Percentiles rank a stretch among this genome's conserved stretches.
phyloP scores from a whole-genome alignment of 2,888 invertebrate genomes.

The Cheilosia scutellata region DNA sequence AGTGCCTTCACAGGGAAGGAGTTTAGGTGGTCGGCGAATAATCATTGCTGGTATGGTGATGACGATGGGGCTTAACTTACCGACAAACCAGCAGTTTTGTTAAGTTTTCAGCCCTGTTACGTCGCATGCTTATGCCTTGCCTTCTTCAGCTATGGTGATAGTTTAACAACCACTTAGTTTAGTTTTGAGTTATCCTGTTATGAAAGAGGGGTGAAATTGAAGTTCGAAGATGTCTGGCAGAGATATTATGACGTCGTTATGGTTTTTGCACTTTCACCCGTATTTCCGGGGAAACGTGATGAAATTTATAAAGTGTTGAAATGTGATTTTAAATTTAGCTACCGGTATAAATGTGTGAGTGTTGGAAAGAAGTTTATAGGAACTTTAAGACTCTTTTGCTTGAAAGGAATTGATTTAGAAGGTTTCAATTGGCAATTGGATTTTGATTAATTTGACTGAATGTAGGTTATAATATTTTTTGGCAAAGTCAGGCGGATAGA shows the following conservation, averaged over 20 bases:
- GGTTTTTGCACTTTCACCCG: slow-evolving; percentile 15
- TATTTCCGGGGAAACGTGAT: not conserved
- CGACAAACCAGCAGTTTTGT: slow-evolving; percentile 66
- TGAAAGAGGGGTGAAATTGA: slow-evolving; percentile 19
- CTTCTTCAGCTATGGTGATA: slow-evolving; percentile 60
- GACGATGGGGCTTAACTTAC: slow-evolving; percentile 67
- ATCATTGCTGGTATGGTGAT: slow-evolving; percentile 53
- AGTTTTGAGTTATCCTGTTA: slow-evolving; percentile 62
- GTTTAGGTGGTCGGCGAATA: slow-evolving; percentile 42
- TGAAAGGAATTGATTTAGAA: slow-evolving; percentile 1
- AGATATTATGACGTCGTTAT: slow-evolving; percentile 58
- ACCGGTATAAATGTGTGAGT: not conserved
- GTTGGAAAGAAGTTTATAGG: not conserved
- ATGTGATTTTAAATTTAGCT: not conserved
- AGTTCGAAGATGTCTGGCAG: slow-evolving; percentile 64
- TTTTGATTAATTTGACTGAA: not conserved
- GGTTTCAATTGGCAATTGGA: not conserved
- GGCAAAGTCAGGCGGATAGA: not conserved
- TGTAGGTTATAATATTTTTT: not conserved
- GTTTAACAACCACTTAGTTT: slow-evolving; percentile 72
- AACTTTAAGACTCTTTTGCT: not conserved
- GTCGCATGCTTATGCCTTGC: not conserved
- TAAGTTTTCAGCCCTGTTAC: slow-evolving; percentile 32
- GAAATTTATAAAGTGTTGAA: slow-evolving; percentile 4
- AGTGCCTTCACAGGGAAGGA: slow-evolving; percentile 44